Conservation (phyloP, 2,113 vertebrate genomes). For the Lophius piscatorius region DNA sequence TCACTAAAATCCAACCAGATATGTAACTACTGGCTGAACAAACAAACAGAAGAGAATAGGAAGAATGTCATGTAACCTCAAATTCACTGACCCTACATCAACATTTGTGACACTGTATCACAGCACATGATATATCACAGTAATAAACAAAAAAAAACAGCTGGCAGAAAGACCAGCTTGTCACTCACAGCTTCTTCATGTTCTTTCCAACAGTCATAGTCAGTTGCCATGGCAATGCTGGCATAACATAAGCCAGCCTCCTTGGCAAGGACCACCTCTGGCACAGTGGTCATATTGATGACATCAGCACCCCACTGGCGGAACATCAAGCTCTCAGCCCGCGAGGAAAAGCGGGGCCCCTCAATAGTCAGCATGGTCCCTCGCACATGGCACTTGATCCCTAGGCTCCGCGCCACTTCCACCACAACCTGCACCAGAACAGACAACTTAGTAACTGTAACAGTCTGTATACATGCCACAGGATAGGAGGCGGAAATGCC, state of each 20-base stretch:
- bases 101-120: too few species aligned
- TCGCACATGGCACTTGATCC: constrained; percentile 88
- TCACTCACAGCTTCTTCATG: constrained; percentile 92
- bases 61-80: not conserved
- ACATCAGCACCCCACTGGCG: constrained; percentile 93
- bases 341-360: constrained; percentile 94
- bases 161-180: not conserved
- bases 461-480: not conserved
- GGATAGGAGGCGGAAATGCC: not conserved
- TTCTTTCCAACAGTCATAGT: constrained; percentile 98
- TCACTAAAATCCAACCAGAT: too few species aligned
- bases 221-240: constrained; percentile 96
- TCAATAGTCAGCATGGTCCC: constrained; percentile 93
- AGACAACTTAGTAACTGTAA: not conserved
- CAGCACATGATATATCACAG: not conserved
- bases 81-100: constrained; percentile 1
- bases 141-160: not conserved
- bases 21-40: too few species aligned
- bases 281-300: constrained; percentile 98
- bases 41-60: too few species aligned
- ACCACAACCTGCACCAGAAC: constrained; percentile 83
- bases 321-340: constrained; percentile 93
- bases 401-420: constrained; percentile 88
- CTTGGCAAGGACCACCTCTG: constrained; percentile 95
- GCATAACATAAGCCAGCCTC: constrained; percentile 95